A percentile compares a stretch with the other conserved stretches of the same genome.
Evolutionary conservation across 2,888 invertebrate genomes (phyloP).

Genomic region (Lasioglossum zephyrum): DNA sequence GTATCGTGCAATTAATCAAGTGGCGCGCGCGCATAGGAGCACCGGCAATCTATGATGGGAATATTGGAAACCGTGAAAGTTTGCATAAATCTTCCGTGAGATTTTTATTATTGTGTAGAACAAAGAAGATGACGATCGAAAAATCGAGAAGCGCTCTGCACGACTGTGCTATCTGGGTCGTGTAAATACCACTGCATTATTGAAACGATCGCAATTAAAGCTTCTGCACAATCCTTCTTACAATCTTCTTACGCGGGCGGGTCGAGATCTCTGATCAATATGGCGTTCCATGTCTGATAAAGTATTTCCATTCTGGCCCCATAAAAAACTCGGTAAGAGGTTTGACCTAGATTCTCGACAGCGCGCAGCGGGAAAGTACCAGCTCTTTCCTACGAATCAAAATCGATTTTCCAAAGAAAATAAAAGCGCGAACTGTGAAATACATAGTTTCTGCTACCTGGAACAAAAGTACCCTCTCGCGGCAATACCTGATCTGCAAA

Average conservation of each 20-base stretch:
- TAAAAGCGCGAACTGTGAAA: constrained; percentile 25
- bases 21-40: neutral
- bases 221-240: neutral
- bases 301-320: constrained; percentile 47
- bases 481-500: neutral
- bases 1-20: neutral
- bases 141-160: constrained; percentile 6
- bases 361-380: constrained; percentile 28
- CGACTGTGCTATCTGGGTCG: neutral
- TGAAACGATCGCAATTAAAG: constrained; percentile 30
- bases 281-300: constrained; percentile 1
- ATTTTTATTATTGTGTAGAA: neutral
- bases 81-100: neutral
- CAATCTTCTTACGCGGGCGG: constrained; percentile 20
- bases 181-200: constrained; percentile 17
- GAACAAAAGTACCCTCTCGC: constrained; percentile 7
- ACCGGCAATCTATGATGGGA: neutral
- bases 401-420: constrained; percentile 46
- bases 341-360: constrained; percentile 48
- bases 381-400: constrained; percentile 14
- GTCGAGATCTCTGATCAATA: constrained; percentile 4
- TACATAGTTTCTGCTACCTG: constrained; percentile 40
- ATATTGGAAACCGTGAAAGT: neutral
- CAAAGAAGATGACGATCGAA: no score
- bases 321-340: constrained; percentile 44